phyloP scores from a whole-genome alignment of 1,140 invertebrate genomes.

The Tribolium castaneum region DNA sequence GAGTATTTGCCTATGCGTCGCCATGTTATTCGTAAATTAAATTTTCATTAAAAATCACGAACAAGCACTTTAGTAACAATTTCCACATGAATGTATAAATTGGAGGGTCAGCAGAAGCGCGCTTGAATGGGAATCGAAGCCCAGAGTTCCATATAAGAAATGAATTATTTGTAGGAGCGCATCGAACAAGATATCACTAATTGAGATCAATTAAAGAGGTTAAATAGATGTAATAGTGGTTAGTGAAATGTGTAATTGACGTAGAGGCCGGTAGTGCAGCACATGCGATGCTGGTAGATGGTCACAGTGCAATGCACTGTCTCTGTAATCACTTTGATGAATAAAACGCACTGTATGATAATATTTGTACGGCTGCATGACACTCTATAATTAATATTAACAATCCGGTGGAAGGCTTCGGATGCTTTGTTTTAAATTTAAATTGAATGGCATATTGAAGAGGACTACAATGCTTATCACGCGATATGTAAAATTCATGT shows the following conservation, averaged over 20 bases:
- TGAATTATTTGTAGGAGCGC: slow-evolving; percentile 44
- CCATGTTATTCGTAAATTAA: slow-evolving; percentile 23
- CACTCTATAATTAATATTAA: slow-evolving; percentile 38
- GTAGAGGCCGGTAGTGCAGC: slow-evolving; percentile 40
- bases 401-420: slow-evolving; percentile 21
- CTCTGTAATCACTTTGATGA: slow-evolving; percentile 29
- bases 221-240: slow-evolving; percentile 55
- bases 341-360: slow-evolving; percentile 39
- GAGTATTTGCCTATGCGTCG: background rate
- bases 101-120: background rate
- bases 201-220: slow-evolving; percentile 58
- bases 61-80: slow-evolving; percentile 16
- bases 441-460: slow-evolving; percentile 30
- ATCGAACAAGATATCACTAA: slow-evolving; percentile 51
- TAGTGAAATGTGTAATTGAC: slow-evolving; percentile 54
- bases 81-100: background rate
- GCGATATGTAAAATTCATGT: slow-evolving; percentile 32
- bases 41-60: slow-evolving; percentile 31
- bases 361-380: slow-evolving; percentile 35
- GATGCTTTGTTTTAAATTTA: slow-evolving; percentile 28
- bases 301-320: slow-evolving; percentile 42
- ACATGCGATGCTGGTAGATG: slow-evolving; percentile 45
- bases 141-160: slow-evolving; percentile 41
- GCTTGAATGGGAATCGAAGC: background rate
- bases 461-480: slow-evolving; percentile 21